Evolutionary conservation across 2,888 invertebrate species (phyloP).

Genomic region (Dasysyrphus albostriatus): DNA sequence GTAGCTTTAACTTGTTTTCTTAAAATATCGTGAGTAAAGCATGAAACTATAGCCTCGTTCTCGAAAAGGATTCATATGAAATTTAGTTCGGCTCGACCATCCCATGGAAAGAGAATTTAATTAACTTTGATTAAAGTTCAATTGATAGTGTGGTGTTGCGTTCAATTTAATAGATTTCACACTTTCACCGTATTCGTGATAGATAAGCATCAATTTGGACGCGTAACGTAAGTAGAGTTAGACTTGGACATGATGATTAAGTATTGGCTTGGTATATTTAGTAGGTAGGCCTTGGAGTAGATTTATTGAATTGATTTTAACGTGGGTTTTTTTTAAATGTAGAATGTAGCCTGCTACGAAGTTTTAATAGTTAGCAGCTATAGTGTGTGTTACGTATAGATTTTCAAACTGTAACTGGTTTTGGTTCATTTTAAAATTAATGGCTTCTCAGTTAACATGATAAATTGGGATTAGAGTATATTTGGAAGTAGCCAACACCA

Average conservation of each 20-base stretch:
- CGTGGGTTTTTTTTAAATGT: neutral
- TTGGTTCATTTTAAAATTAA: too few relatives aligned
- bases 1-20: slow-evolving; percentile 38
- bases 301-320: slow-evolving; percentile 18
- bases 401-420: too few relatives aligned
- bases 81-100: slow-evolving; percentile 13
- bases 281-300: neutral
- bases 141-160: slow-evolving; percentile 21
- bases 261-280: neutral
- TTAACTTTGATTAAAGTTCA: slow-evolving; percentile 58
- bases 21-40: slow-evolving; percentile 49
- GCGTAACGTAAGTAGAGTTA: slow-evolving; percentile 8
- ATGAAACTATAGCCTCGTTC: slow-evolving; percentile 10
- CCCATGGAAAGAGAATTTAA: slow-evolving; percentile 57
- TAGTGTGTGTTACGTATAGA: too few relatives aligned
- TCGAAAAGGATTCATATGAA: neutral
- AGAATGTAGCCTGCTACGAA: too few relatives aligned
- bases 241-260: slow-evolving; percentile 18
- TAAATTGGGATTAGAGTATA: too few relatives aligned
- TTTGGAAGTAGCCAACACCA: too few relatives aligned
- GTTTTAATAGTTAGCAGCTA: too few relatives aligned
- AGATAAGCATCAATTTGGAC: slow-evolving; percentile 34
- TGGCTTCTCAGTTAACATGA: too few relatives aligned
- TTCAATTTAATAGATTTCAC: slow-evolving; percentile 53
- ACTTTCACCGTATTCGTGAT: slow-evolving; percentile 57